Evolutionary conservation across 2,113 vertebrate species (phyloP).

Genomic region (Amphilophus citrinellus): DNA sequence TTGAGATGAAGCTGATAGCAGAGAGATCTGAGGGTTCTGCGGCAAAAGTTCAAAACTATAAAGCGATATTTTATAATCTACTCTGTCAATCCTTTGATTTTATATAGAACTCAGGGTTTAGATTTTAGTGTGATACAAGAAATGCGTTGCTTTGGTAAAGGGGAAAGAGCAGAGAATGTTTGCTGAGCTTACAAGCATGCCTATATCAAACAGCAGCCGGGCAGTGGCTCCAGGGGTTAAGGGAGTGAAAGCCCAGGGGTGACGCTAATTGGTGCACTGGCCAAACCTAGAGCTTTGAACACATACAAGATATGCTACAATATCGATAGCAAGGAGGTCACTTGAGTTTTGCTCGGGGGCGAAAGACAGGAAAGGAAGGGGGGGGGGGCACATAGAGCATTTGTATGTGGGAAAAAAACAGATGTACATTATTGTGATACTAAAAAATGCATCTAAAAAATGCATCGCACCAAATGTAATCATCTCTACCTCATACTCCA

Average conservation of each 20-base stretch:
- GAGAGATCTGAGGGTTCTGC: neutral
- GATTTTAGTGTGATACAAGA: neutral
- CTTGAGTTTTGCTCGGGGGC: neutral
- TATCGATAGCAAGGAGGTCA: neutral
- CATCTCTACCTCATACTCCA: neutral
- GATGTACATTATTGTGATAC: neutral
- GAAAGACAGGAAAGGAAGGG: neutral
- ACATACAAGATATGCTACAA: neutral
- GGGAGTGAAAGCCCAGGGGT: conserved; percentile 5
- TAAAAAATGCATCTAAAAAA: too few relatives aligned
- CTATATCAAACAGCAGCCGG: neutral
- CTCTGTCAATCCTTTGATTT: conserved; percentile 7
- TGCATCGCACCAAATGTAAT: neutral
- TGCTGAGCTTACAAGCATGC: neutral
- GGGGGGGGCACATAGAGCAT: neutral
- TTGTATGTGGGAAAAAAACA: neutral
- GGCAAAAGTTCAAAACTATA: neutral
- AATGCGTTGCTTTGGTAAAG: neutral
- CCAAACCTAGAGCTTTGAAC: neutral
- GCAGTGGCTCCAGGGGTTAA: neutral
- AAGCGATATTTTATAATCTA: neutral
- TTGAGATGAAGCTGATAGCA: neutral
- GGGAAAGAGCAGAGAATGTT: neutral
- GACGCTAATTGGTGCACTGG: conserved; percentile 42
- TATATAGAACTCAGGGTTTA: neutral